Evolutionary conservation across 2,888 invertebrate species (phyloP), one percentile per base, ranked within the genome.

Genomic region (Temnothorax unifasciatus): DNA sequence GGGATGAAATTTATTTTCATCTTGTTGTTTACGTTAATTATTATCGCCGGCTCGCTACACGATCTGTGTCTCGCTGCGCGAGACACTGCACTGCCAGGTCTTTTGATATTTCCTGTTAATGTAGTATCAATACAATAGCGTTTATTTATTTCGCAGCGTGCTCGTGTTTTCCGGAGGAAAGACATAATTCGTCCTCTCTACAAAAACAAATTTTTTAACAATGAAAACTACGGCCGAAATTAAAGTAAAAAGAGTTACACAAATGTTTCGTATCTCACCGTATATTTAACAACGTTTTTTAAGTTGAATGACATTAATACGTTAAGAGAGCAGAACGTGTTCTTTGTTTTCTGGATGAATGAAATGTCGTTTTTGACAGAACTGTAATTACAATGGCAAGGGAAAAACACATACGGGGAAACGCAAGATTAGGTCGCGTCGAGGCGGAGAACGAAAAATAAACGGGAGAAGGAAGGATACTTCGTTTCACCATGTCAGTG

Each of bases 401-500:
- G 13, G 1, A 11, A 21, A 44, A 29, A n/a, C 8, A 25, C 5
- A 25, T 15, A 47, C 21, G 57, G 4, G 21, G 13, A 63, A 44
- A 79, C 34, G 47, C 9, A 34, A 61, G 66, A 50, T 66, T 66
- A 50, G 47, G 25, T 50, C 41, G 47, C n/a, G 25, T 50, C 79
- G 68, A 38, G 8, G 41, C 3, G 13, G 6, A 59, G 29, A 57
- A 50, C 13, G 74, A 59, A 57, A 66, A 74, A 75, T 41, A 54
- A 50, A 18, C 41, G 68, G 21, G 3, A 29, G 52, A 85, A 64
- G 79, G 44, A 82, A 69, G 59, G 66, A 74, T 25, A 29, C n/a
- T 44, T 71, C 25, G 82, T 85, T 86, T 87, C 86, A 85, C 66
- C 76, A 84, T 88, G 89, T 86, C 86, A 91, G 71, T 91, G 77